phyloP scores from a whole-genome alignment of 2,797 vertebrate genomes.

The Alca torda region DNA sequence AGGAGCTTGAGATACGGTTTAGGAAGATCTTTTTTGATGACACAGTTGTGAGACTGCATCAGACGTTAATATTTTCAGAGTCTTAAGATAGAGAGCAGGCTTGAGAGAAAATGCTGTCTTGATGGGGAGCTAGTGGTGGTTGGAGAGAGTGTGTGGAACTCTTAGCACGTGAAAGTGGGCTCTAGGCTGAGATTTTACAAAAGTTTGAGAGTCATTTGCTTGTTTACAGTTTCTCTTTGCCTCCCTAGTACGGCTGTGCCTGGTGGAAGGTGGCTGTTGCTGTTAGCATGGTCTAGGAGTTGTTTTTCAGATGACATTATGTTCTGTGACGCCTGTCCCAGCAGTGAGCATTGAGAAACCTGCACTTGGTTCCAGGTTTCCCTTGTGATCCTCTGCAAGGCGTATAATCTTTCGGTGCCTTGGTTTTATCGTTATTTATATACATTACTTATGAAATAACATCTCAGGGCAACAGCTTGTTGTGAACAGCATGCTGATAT shows the following conservation, averaged over 20 bases:
- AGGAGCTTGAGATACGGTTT: neutral
- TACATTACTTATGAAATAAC: neutral
- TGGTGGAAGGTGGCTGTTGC: neutral
- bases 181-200: neutral
- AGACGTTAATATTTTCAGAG: neutral
- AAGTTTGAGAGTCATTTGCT: neutral
- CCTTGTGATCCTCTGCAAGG: neutral
- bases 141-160: neutral
- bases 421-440: neutral
- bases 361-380: neutral
- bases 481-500: neutral
- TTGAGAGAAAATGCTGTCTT: neutral
- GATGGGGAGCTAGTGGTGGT: neutral
- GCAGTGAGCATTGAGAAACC: neutral
- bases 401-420: fast-evolving
- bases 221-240: neutral
- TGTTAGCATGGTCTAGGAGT: neutral
- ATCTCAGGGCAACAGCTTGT: neutral
- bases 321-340: neutral
- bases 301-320: neutral
- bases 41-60: neutral
- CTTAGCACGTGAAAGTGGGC: fast-evolving
- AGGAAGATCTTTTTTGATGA: neutral
- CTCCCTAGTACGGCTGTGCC: fast-evolving
- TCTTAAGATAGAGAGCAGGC: neutral